A percentile compares a stretch with the other conserved stretches of the same genome.
These are phyloP conservation scores for Pachliopta kotzebuea DNA, from an alignment of 2,888 invertebrate genomes.

Conservation along the genomic window DNA sequence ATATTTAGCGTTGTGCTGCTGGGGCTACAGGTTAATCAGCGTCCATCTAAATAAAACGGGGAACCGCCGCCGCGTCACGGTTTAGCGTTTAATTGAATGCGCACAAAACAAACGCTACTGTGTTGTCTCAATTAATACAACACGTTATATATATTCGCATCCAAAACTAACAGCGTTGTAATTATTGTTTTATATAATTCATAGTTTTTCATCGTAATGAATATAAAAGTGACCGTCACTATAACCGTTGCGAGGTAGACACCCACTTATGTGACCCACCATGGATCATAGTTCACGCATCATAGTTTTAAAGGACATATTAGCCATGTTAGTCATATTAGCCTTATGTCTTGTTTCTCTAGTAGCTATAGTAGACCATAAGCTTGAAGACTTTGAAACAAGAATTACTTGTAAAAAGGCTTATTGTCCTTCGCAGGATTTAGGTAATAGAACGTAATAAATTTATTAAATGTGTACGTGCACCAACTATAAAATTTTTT, in stretches of 20 bases:
- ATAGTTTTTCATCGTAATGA: neutral
- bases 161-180: constrained; percentile 11
- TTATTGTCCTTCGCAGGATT: neutral
- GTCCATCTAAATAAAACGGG: constrained; percentile 40
- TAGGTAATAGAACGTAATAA: neutral
- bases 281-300: neutral
- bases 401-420: neutral
- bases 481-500: too few species aligned
- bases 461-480: too few species aligned
- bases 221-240: too few species aligned
- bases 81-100: constrained; percentile 25
- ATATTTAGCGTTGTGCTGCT: neutral
- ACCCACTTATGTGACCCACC: neutral
- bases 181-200: constrained; percentile 1
- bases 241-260: neutral
- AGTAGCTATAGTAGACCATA: neutral
- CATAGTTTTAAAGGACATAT: neutral
- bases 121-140: constrained; percentile 24
- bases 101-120: constrained; percentile 25
- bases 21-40: constrained; percentile 36
- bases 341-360: neutral
- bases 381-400: neutral
- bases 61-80: constrained; percentile 32
- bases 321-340: too few species aligned
- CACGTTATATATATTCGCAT: constrained; percentile 16